Evolutionary conservation across 1,140 invertebrate genomes (phyloP), one percentile per base, ranked within the genome.

Genomic region (Anastatus disparis): DNA sequence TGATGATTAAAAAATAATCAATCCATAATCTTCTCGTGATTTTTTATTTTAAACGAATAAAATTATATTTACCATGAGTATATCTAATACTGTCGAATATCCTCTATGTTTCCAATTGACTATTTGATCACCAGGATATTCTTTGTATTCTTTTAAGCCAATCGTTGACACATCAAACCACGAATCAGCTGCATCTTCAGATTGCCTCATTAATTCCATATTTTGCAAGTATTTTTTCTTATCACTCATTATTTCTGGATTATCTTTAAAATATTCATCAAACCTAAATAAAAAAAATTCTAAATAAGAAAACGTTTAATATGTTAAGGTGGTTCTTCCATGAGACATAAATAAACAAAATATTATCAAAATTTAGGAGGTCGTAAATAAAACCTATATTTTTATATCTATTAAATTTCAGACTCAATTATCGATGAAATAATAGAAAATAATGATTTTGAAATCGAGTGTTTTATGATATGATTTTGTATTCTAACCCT

Each of bases 91-190:
- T 10, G 81, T 88, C n/a, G 81, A 84, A 76, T 88, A 91, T 17
- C 90, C 90, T 64, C 85, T 84, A 64, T 85, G 75, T 52, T 88
- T 89, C 91, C 91, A 92, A 75, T 88, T 88, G 2, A 89, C 79
- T 24, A 85, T 52, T 4, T 77, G 74, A 76, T 91, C 86, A 1
- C 90, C 90, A 31, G 87, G 85, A 74, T 87, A 90, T 0, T 83
- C 77, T 78, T 82, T 75, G 77, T 89, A 90, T 15, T 88, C 83
- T 1, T 80, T 52, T 29, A n/a, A 29, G 15, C 84, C 79, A 3
- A 84, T 86, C 12, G 70, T 77, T 0, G 89, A 88, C 2, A 89
- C 80, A 31, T 91, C 86, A 74, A 85, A 87, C 84, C 90, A 89
- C 67, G 83, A 80, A 78, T 89, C 87, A 0, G 88, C 83, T 0